A percentile compares a stretch with the other conserved stretches of the same genome.
These are phyloP conservation scores for Anoplopoma fimbria DNA, from an alignment of 2,113 vertebrate species.

Conservation along the genomic window DNA sequence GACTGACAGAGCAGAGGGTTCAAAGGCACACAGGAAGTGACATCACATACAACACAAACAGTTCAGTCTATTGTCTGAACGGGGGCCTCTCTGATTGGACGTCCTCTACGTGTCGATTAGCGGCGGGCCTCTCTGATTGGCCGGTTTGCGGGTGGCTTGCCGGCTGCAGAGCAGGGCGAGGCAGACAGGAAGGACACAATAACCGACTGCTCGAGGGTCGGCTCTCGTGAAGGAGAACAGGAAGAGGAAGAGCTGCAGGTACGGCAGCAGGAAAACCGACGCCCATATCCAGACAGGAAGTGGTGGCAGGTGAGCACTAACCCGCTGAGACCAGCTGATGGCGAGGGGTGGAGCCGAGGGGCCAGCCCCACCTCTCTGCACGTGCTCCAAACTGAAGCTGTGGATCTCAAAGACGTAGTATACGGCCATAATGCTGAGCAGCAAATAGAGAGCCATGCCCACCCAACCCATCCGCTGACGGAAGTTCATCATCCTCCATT, in stretches of 20 bases:
- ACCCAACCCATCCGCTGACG: conserved; percentile 99
- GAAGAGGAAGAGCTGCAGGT: conserved; percentile 97
- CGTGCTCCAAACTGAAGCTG: conserved; percentile 90
- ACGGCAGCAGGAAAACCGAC: conserved; percentile 91
- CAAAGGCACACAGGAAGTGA: conserved; percentile 56
- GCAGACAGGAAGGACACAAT: conserved; percentile 96
- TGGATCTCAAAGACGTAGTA: conserved; percentile 97
- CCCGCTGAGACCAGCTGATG: conserved; percentile 68
- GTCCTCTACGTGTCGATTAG: conserved; percentile 89
- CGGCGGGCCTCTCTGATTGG: conserved; percentile 90
- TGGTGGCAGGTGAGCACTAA: conserved; percentile 88
- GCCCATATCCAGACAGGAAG: conserved; percentile 95
- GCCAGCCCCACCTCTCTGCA: conserved; percentile 77
- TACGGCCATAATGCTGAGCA: conserved; percentile 89
- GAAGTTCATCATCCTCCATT: conserved; percentile 99
- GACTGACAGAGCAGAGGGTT: not conserved
- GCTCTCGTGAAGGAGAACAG: conserved; percentile 97
- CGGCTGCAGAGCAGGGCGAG: conserved; percentile 93
- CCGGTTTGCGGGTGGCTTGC: conserved; percentile 88
- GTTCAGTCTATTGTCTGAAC: not conserved
- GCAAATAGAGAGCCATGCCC: conserved; percentile 90
- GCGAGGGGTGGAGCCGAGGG: conserved; percentile 60
- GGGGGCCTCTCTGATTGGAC: not conserved
- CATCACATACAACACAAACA: conserved; percentile 34
- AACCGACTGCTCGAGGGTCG: conserved; percentile 94